Evolutionary conservation across 2,888 invertebrate genomes (phyloP).

Genomic region (Cephus nigrinus): DNA sequence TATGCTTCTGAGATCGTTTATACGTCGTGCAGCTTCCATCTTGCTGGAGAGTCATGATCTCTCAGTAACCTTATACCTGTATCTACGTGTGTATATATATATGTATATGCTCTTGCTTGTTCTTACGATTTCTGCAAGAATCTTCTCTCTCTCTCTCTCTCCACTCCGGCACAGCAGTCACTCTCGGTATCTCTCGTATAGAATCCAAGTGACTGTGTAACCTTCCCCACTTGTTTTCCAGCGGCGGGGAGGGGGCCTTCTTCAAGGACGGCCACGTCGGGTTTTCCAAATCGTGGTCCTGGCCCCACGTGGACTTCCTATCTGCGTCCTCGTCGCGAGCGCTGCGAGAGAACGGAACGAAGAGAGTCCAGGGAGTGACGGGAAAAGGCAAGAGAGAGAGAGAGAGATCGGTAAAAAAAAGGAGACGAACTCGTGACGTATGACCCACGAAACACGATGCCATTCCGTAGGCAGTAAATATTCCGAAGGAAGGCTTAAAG

Average conservation of each 20-base stretch:
- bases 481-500: not conserved
- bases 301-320: constrained; percentile 56
- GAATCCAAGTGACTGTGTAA: not conserved
- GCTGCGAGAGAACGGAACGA: not conserved
- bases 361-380: constrained; percentile 9
- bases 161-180: not conserved
- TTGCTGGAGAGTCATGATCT: no score
- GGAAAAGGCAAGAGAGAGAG: constrained; percentile 1
- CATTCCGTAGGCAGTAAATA: no score
- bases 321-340: constrained; percentile 45
- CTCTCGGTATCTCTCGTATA: not conserved
- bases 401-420: no score
- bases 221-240: constrained; percentile 4
- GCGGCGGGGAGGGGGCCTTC: constrained; percentile 26
- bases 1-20: no score
- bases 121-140: not conserved
- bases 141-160: constrained; percentile 19
- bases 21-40: no score
- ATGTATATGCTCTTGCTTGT: no score
- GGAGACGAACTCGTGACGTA: no score
- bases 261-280: constrained; percentile 57
- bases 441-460: no score
- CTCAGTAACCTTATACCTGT: no score
- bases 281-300: constrained; percentile 59
- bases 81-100: no score